Conservation (phyloP, 2,888 invertebrate species). For the Lacanobia wlatinum region DNA sequence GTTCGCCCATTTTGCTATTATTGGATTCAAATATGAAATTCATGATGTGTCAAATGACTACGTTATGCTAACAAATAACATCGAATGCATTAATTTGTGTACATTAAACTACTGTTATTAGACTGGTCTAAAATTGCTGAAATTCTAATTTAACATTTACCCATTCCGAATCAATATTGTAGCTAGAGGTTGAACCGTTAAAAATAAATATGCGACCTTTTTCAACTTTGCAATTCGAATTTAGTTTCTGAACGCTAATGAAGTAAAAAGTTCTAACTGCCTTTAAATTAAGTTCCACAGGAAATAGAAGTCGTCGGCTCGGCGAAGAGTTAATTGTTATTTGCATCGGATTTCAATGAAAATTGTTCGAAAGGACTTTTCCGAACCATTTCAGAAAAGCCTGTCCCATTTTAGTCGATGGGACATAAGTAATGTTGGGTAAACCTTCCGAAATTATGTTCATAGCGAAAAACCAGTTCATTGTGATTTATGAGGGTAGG, state of each 20-base stretch:
- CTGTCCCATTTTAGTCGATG: conserved; percentile 25
- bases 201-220: conserved; percentile 29
- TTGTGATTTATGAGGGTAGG: conserved; percentile 60
- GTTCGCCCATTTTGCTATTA: conserved; percentile 9
- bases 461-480: conserved; percentile 44
- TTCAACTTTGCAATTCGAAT: conserved; percentile 39
- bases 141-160: neutral
- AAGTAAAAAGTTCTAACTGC: conserved; percentile 51
- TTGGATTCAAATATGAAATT: conserved; percentile 15
- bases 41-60: conserved; percentile 22
- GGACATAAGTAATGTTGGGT: conserved; percentile 42
- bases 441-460: conserved; percentile 48
- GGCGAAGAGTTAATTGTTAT: conserved; percentile 52
- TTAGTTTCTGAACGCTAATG: conserved; percentile 39
- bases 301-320: conserved; percentile 41
- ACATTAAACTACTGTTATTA: neutral
- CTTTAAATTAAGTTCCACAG: conserved; percentile 49
- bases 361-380: conserved; percentile 32
- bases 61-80: conserved; percentile 9
- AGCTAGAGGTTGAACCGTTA: neutral
- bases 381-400: conserved; percentile 15
- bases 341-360: conserved; percentile 55
- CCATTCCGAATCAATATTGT: neutral
- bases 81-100: conserved; percentile 17
- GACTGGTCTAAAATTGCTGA: neutral